Evolutionary conservation across 1,140 invertebrate species (phyloP).

Genomic region (Heliconius melpomene): DNA sequence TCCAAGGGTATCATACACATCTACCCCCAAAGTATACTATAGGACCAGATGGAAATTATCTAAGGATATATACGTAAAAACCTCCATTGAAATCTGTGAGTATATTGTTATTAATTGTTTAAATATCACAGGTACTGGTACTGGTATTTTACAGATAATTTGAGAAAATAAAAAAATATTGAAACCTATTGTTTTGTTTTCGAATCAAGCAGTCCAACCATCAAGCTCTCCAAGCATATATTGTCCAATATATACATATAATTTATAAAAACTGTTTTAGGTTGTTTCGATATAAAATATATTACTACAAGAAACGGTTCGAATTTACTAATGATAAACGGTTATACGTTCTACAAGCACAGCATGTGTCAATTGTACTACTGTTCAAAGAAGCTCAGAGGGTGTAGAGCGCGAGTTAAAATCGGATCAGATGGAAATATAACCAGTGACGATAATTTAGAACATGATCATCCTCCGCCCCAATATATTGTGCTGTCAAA

Average conservation of each 20-base stretch:
- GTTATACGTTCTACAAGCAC: slow-evolving; percentile 48
- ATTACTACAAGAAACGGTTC: slow-evolving; percentile 30
- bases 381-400: slow-evolving; percentile 44
- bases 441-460: slow-evolving; percentile 8
- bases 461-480: slow-evolving; percentile 39
- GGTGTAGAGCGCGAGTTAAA: slow-evolving; percentile 43
- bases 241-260: not conserved
- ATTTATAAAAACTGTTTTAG: slow-evolving; percentile 16
- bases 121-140: not conserved
- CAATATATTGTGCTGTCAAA: slow-evolving; percentile 27
- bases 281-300: not conserved
- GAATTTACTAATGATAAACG: slow-evolving; percentile 45
- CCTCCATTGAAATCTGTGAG: not conserved
- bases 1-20: slow-evolving; percentile 47
- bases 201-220: not conserved
- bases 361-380: slow-evolving; percentile 39
- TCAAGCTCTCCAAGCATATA: too few relatives aligned
- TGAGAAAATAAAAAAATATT: not conserved
- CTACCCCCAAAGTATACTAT: slow-evolving; percentile 49
- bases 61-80: slow-evolving; percentile 24
- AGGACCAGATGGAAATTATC: slow-evolving; percentile 39
- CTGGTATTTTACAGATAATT: not conserved
- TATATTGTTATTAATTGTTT: not conserved
- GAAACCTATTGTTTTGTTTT: not conserved
- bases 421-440: slow-evolving; percentile 30